phyloP scores from a whole-genome alignment of 2,113 vertebrate genomes.

The Catharus minimus region DNA sequence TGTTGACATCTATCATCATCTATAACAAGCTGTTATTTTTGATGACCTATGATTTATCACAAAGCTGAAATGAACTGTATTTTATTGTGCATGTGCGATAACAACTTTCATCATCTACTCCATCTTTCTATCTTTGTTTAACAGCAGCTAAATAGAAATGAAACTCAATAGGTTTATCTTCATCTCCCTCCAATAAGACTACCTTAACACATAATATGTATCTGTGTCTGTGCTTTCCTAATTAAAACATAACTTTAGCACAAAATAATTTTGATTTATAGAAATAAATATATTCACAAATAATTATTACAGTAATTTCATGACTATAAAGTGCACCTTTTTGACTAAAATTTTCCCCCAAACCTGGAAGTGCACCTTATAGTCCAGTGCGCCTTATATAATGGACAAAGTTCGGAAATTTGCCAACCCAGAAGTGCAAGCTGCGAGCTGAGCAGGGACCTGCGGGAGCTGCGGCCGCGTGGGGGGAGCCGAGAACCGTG shows the following conservation, averaged over 20 bases:
- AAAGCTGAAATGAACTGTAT: not conserved
- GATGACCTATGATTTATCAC: not conserved
- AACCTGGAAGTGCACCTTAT: no score
- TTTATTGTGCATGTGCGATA: not conserved
- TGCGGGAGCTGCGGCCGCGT: no score
- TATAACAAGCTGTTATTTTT: not conserved
- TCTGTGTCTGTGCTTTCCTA: not conserved
- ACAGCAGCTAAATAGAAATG: not conserved
- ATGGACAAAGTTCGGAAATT: no score
- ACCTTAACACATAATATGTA: not conserved
- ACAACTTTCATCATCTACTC: not conserved
- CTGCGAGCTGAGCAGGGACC: no score
- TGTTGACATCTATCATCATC: not conserved
- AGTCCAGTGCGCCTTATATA: no score
- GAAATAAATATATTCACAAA: not conserved
- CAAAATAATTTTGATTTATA: not conserved
- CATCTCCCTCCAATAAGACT: not conserved
- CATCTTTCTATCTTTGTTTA: not conserved
- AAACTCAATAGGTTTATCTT: not conserved
- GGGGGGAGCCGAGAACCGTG: no score
- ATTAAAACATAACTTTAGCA: not conserved
- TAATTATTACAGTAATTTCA: not conserved
- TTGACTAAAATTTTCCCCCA: no score
- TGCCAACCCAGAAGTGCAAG: no score
- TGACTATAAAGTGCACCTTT: no score